Evolutionary conservation across 1,140 invertebrate genomes (phyloP), one percentile per base, ranked within the genome.

Genomic region (Philaenus spumarius): DNA sequence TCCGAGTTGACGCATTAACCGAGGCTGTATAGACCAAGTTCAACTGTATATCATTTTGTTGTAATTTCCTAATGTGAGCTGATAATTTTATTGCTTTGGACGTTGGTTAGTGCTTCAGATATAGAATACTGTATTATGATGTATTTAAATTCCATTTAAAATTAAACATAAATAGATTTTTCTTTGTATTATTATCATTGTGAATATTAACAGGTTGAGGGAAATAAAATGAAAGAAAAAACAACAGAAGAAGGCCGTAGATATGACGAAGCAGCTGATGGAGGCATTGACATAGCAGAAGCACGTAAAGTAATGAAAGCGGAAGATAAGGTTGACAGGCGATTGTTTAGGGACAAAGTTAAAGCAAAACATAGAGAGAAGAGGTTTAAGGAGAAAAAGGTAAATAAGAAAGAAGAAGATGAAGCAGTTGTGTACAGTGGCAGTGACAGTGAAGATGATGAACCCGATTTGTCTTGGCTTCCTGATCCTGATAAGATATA

Each of bases 291-390:
- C 71, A 85, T 96, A 63, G 83, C 87, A 69, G 77, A 82, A 66
- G 87, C 89, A 1, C 89, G 85, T 72, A 68, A 84, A 67, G 78
- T 91, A 14, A 75, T 96, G 50, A 73, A 75, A 66, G 85, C 93
- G 71, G 90, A 93, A 76, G 93, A 95, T 77, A 80, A 83, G 67
- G 82, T 83, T 70, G 94, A 97, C 69, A 94, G 93, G 72, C 72
- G 89, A 70, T 70, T 87, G 20, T 94, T 89, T 66, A 81, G 83
- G 66, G 84, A 93, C 67, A 85, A 85, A 68, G 81, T 95, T 4
- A 89, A 86, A 73, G 80, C 83, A 22, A 89, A 85, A 67, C 89
- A 93, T 69, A 89, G 82, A 71, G 86, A 86, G 68, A 75, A 83
- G 59, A 86, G 87, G 62, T 71, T 78, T 34, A 87, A 84, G 74